A percentile compares a stretch with the other conserved stretches of the same genome.
Evolutionary conservation across 2,113 vertebrate species (phyloP).

Genomic region (Cyanoderma ruficeps): DNA sequence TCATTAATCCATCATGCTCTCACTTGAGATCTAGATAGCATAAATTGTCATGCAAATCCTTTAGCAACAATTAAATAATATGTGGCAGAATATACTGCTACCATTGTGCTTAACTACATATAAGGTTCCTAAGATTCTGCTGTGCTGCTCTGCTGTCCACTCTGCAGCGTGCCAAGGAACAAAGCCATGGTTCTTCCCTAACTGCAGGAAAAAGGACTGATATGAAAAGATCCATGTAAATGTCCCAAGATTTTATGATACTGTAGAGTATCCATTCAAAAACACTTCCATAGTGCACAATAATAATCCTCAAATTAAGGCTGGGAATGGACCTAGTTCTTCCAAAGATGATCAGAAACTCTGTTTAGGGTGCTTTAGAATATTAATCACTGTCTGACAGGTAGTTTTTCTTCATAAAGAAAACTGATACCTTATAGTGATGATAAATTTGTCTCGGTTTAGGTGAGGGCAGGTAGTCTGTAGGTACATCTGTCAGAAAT

Average conservation of each 20-base stretch:
- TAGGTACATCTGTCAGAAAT: neutral
- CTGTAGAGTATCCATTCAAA: neutral
- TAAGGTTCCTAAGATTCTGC: neutral
- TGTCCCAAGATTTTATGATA: neutral
- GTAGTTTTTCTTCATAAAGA: slow-evolving; percentile 13
- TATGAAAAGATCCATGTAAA: neutral
- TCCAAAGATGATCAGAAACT: neutral
- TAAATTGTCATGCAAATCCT: neutral
- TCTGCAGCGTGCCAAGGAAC: neutral
- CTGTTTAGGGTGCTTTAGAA: slow-evolving; percentile 5
- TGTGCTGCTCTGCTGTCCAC: neutral
- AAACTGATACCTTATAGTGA: neutral
- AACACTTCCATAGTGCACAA: neutral
- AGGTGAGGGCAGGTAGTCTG: neutral
- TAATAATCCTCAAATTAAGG: neutral
- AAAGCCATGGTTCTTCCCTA: neutral
- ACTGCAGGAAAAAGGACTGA: neutral
- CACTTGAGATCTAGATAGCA: neutral
- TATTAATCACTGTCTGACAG: neutral
- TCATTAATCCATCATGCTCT: neutral
- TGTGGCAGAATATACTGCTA: neutral
- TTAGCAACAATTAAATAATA: neutral
- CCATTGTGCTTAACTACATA: neutral
- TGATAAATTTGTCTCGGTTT: slow-evolving; percentile 20
- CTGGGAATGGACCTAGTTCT: neutral